Base-by-base conservation (phyloP, 2,797 vertebrate species). In the Scomberomorus guttatus region DNA sequence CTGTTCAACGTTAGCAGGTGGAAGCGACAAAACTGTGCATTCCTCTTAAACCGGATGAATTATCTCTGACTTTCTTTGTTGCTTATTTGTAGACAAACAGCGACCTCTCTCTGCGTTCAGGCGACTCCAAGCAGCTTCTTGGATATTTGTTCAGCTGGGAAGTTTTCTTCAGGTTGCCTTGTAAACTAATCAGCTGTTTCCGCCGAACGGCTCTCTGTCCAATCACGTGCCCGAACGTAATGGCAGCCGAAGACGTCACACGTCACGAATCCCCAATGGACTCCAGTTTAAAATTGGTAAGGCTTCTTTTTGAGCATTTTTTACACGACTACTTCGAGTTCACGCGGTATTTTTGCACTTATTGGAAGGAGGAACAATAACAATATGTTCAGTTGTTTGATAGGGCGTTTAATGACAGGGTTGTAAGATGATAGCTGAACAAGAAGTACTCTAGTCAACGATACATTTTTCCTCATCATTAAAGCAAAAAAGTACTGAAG, bases 131-230 rank as follows among this genome's bases (percentile, higher is more conserved):
- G n/a, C 8, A 32, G 27, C 8, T 59, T 52, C 4, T n/a, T 57
- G 29, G 4, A 13, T 34, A 44, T 60, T 15, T 6, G 13, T 39
- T 13, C 12, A 25, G 56, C 9, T 6, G 6, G 10, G 4, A 13
- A 5, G 25, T 46, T 65, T 56, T 22, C 13, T 62, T 29, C 39
- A 12, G 51, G 75, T 66, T 68, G 44, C 29, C 12, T n/a, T 3
- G 42, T 8, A 1, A 75, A 66, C 39, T 7, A 0, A 80, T 70
- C 80, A 82, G 74, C 80, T 71, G 82, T 80, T 82, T 57, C 24
- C 52, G 25, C n/a, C 2, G 0, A 73, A 69, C 64, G 48, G 15
- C 13, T 32, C 5, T 52, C 22, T 8, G 61, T 10, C 50, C 63
- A 81, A 61, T 83, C 66, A 79, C 66, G 56, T 50, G 60, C 7